These are phyloP conservation scores for Haliaeetus leucogaster DNA, from an alignment of 2,113 vertebrate species.

Conservation along the genomic window DNA sequence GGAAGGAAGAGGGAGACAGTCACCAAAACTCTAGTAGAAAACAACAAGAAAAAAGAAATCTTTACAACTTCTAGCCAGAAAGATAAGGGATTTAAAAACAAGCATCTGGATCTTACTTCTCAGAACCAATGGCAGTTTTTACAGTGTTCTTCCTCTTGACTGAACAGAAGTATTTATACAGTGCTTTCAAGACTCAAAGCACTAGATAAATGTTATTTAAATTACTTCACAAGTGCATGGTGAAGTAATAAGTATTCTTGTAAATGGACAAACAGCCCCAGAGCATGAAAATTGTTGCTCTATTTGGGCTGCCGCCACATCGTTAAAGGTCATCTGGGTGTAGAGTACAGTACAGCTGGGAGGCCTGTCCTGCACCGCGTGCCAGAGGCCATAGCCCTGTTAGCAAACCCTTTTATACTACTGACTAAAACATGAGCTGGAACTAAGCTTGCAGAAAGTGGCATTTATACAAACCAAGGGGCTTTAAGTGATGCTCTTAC, in stretches of 20 bases:
- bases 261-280: background rate
- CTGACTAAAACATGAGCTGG: background rate
- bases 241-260: background rate
- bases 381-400: background rate
- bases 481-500: background rate
- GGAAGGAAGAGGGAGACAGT: background rate
- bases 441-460: background rate
- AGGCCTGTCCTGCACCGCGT: background rate
- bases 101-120: background rate
- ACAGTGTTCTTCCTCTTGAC: background rate
- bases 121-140: background rate
- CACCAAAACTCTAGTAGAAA: background rate
- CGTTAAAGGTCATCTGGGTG: slow-evolving; percentile 13
- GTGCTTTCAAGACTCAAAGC: background rate
- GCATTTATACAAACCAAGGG: background rate
- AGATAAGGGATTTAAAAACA: background rate
- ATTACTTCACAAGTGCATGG: background rate
- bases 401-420: background rate
- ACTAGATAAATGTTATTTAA: background rate
- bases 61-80: background rate
- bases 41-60: background rate
- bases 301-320: background rate
- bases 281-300: background rate
- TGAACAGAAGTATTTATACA: background rate
- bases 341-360: background rate